Conservation (phyloP, 2,113 vertebrate genomes). For the Xiphophorus hellerii region DNA sequence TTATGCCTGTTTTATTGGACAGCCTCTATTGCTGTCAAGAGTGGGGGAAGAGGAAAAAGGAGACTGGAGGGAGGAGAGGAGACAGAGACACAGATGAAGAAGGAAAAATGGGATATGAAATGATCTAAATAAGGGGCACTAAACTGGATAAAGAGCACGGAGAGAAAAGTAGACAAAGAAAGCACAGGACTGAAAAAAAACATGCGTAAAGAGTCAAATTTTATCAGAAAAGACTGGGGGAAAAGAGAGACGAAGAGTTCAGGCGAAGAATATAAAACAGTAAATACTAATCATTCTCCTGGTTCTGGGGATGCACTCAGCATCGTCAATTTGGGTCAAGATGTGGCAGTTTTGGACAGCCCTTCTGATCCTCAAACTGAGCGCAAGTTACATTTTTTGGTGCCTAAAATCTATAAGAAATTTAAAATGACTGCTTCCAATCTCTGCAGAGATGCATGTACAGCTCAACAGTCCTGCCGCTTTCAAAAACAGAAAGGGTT, state of each 20-base stretch:
- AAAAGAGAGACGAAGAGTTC: background rate
- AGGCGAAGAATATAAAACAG: background rate
- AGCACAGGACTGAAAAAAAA: background rate
- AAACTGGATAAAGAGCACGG: background rate
- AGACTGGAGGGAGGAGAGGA: background rate
- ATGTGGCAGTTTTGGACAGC: background rate
- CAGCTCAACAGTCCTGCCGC: no score
- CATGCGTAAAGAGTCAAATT: background rate
- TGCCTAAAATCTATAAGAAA: background rate
- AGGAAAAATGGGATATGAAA: background rate
- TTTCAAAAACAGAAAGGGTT: no score
- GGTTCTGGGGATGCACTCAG: background rate
- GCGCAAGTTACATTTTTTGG: background rate
- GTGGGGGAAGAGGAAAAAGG: constrained; percentile 2
- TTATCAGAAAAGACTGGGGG: background rate
- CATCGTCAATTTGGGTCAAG: background rate
- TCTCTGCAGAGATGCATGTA: background rate
- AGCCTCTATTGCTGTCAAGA: constrained; percentile 64
- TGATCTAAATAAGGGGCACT: constrained; percentile 24
- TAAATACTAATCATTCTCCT: background rate
- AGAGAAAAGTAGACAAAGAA: background rate
- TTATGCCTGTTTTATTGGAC: constrained; percentile 71
- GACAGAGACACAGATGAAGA: background rate
- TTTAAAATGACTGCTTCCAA: background rate
- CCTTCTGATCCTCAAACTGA: background rate